These are phyloP conservation scores for Orchestes rusci DNA, from an alignment of 2,888 invertebrate genomes.

Conservation along the genomic window DNA sequence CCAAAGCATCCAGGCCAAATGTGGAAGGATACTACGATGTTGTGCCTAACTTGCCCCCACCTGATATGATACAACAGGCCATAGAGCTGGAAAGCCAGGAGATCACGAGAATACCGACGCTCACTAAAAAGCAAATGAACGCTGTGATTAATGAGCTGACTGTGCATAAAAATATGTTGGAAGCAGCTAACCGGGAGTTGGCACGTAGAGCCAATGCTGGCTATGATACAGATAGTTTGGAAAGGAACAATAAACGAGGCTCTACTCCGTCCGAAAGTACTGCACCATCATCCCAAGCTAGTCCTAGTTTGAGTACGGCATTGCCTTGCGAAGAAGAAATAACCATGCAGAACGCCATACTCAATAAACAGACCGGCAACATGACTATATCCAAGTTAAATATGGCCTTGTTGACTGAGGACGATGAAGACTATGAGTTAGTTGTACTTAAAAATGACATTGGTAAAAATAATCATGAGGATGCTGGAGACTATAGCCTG, in stretches of 20 bases:
- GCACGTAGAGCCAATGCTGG: conserved; percentile 39
- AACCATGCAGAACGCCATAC: conserved; percentile 69
- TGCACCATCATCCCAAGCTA: conserved; percentile 63
- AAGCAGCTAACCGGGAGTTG: conserved; percentile 18
- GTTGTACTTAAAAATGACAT: conserved; percentile 41
- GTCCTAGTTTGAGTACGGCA: conserved; percentile 66
- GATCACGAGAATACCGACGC: conserved; percentile 44
- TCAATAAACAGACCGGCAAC: conserved; percentile 55
- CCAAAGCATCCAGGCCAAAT: too few species aligned
- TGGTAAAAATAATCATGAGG: conserved; percentile 49
- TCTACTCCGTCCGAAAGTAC: conserved; percentile 56
- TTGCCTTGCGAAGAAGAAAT: conserved; percentile 74
- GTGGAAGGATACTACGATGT: conserved; percentile 28
- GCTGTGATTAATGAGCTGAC: conserved; percentile 53
- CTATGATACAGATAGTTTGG: conserved; percentile 69
- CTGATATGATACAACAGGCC: conserved; percentile 62
- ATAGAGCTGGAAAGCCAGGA: conserved; percentile 48
- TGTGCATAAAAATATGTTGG: conserved; percentile 29
- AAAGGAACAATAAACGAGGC: conserved; percentile 48
- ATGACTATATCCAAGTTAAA: conserved; percentile 45
- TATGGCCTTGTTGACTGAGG: conserved; percentile 26
- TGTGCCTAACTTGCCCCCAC: conserved; percentile 37
- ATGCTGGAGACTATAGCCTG: conserved; percentile 54
- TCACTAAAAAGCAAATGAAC: conserved; percentile 55
- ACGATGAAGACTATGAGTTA: conserved; percentile 46